phyloP scores from a whole-genome alignment of 1,140 invertebrate species.

The Gryon sp. region DNA sequence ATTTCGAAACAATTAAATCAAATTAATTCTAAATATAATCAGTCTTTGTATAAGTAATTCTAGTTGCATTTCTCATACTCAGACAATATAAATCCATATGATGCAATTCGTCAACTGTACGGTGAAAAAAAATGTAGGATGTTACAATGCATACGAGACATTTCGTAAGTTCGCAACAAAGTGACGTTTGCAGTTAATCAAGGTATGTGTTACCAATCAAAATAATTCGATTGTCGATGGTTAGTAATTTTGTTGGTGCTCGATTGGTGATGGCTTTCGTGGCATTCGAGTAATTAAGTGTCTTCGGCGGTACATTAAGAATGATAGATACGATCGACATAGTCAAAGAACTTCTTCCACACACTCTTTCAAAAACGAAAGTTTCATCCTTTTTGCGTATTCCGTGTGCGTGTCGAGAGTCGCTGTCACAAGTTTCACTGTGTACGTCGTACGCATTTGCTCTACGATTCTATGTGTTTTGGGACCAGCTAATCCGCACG shows the following conservation, averaged over 20 bases:
- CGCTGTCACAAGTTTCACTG: slow-evolving; percentile 53
- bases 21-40: no score
- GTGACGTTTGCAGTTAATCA: slow-evolving; percentile 14
- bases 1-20: no score
- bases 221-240: slow-evolving; percentile 23
- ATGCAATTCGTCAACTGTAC: no score
- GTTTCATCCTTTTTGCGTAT: slow-evolving; percentile 53
- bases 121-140: neutral
- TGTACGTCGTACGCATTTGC: slow-evolving; percentile 38
- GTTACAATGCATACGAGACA: neutral
- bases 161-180: slow-evolving; percentile 24
- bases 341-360: slow-evolving; percentile 34
- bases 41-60: no score
- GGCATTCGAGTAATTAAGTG: slow-evolving; percentile 31
- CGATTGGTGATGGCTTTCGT: slow-evolving; percentile 24
- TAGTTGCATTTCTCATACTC: no score
- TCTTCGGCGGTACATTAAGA: slow-evolving; percentile 22
- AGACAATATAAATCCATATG: neutral
- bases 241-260: no score
- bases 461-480: slow-evolving; percentile 34
- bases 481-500: slow-evolving; percentile 24
- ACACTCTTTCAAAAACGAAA: slow-evolving; percentile 63
- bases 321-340: slow-evolving; percentile 37
- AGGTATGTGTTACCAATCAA: slow-evolving; percentile 32
- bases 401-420: slow-evolving; percentile 32